A percentile compares a stretch with the other conserved stretches of the same genome.
phyloP scores from a whole-genome alignment of 2,113 vertebrate species.

The Tympanuchus pallidicinctus region DNA sequence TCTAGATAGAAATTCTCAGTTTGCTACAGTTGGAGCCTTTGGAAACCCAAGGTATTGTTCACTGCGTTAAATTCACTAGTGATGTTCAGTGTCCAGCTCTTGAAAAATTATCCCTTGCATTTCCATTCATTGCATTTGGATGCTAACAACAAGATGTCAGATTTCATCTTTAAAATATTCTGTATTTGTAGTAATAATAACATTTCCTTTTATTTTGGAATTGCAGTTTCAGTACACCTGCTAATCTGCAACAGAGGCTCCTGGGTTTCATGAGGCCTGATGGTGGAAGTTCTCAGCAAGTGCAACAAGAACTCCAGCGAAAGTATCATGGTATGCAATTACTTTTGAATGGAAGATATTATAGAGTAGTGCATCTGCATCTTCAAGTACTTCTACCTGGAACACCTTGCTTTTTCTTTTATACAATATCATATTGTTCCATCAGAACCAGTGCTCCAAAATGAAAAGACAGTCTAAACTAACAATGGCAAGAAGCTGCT shows the following conservation, averaged over 20 bases:
- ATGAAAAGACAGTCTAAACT: not conserved
- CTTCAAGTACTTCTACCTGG: not conserved
- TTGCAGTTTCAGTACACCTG: conserved; percentile 85
- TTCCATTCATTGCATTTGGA: not conserved
- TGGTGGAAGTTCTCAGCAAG: conserved; percentile 90
- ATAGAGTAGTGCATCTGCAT: not conserved
- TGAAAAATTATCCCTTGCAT: accelerated
- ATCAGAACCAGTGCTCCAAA: not conserved
- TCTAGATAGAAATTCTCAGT: conserved; percentile 95
- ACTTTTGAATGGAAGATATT: not conserved
- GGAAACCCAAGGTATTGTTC: conserved; percentile 87
- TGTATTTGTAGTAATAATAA: not conserved
- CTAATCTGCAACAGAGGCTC: conserved; percentile 91
- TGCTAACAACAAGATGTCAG: not conserved
- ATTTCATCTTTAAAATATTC: not conserved
- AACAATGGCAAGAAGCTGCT: not conserved
- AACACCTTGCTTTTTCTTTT: not conserved
- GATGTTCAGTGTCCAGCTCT: not conserved
- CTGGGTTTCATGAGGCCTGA: conserved; percentile 92
- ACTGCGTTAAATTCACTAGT: not conserved
- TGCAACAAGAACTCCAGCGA: conserved; percentile 96
- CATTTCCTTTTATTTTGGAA: not conserved
- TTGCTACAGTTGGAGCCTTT: conserved; percentile 86
- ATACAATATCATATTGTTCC: not conserved
- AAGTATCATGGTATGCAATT: conserved; percentile 89